Percentiles rank a stretch among this genome's conserved stretches.
phyloP scores from a whole-genome alignment of 2,888 invertebrate species.

The Rutpela maculata region DNA sequence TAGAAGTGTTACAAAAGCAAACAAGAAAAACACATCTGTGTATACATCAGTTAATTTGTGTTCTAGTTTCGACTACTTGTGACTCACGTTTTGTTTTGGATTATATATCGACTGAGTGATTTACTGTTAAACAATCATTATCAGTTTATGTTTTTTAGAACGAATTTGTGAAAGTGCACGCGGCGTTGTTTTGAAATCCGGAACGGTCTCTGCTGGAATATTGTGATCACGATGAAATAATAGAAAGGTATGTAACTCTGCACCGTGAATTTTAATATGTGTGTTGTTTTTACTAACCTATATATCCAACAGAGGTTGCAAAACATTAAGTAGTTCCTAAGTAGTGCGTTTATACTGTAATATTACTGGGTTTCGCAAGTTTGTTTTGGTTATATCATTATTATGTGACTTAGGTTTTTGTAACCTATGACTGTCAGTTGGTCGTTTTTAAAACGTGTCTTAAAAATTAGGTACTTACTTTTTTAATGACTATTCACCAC shows the following conservation, averaged over 20 bases:
- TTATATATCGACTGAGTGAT: background rate
- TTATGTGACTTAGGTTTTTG: background rate
- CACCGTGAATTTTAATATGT: slow-evolving; percentile 2
- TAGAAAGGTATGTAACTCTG: slow-evolving; percentile 40
- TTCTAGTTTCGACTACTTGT: background rate
- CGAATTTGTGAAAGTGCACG: slow-evolving; percentile 42
- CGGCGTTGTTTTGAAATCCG: slow-evolving; percentile 39
- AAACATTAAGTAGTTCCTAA: slow-evolving; percentile 2
- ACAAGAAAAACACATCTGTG: background rate
- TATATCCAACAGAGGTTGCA: slow-evolving; percentile 16
- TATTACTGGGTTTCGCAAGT: background rate
- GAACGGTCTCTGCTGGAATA: slow-evolving; percentile 31
- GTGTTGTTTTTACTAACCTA: slow-evolving; percentile 33
- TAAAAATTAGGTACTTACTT: too few species aligned
- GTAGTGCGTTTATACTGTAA: background rate
- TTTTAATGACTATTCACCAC: too few species aligned
- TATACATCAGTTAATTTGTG: slow-evolving; percentile 1
- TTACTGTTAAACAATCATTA: background rate
- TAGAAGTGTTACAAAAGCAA: background rate
- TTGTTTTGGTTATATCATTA: background rate
- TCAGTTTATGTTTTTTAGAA: slow-evolving; percentile 15
- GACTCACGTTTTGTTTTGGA: background rate
- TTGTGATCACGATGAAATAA: slow-evolving; percentile 35
- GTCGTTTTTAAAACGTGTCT: too few species aligned
- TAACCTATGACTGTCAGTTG: background rate